phyloP scores from a whole-genome alignment of 2,113 vertebrate species.

The Xiphophorus maculatus region DNA sequence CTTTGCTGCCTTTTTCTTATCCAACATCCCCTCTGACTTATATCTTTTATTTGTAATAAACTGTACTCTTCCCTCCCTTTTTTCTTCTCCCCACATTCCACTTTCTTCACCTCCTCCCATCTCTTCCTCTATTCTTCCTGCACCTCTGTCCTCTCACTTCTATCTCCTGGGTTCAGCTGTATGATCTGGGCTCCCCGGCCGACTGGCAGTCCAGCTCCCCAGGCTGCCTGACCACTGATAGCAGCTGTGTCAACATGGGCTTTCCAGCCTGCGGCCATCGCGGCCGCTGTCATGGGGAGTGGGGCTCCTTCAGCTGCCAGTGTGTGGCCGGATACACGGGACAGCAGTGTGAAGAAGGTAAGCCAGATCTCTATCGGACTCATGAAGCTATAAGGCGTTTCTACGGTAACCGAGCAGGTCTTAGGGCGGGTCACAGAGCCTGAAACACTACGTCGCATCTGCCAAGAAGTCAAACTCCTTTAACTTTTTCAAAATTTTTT shows the following conservation, averaged over 20 bases:
- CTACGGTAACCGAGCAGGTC: not conserved
- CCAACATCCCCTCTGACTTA: not conserved
- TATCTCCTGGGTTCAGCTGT: conserved; percentile 73
- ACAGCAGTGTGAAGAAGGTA: conserved; percentile 87
- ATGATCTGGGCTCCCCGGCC: conserved; percentile 85
- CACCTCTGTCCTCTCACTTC: conserved; percentile 15
- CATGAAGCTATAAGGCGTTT: not conserved
- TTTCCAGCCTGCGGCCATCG: conserved; percentile 83
- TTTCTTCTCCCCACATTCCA: not conserved
- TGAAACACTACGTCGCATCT: not conserved
- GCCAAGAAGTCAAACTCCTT: too few relatives aligned
- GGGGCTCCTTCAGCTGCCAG: conserved; percentile 86
- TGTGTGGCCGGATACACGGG: conserved; percentile 85
- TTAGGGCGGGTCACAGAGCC: not conserved
- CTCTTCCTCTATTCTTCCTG: not conserved
- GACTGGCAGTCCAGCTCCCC: conserved; percentile 86
- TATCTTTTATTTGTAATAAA: not conserved
- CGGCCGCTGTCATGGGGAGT: conserved; percentile 85
- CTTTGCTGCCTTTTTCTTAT: not conserved
- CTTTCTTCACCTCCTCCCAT: not conserved
- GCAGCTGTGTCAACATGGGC: conserved; percentile 86
- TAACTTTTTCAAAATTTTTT: too few relatives aligned
- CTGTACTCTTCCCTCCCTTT: not conserved
- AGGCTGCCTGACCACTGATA: conserved; percentile 83
- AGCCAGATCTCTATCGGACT: conserved; percentile 20